Base-by-base conservation (phyloP, 2,797 vertebrate species). In the Falco rusticolus region DNA sequence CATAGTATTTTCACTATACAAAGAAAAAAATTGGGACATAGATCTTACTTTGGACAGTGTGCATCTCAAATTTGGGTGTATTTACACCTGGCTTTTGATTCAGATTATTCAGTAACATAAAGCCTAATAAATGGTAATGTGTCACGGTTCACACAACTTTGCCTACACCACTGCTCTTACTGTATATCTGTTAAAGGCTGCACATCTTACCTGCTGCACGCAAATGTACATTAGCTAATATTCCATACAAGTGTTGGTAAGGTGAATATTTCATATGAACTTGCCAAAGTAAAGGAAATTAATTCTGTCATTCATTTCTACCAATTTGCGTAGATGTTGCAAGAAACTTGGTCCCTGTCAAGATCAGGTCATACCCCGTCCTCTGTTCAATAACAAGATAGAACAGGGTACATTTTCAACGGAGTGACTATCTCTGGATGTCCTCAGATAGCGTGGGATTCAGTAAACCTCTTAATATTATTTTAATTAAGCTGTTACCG, bases 391-490 rank as follows among this genome's bases (percentile, higher is more conserved):
- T 16, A 56, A 60, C n/a, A 76, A 69, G 37, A 75, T 37, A 84
- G 66, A 96, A 51, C 20, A 81, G 37, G 5, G 13, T 50, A 63
- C 4, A 3, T 65, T 91, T 90, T 79, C 65, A 87, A 13, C 39
- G 13, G 47, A 88, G 34, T 48, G 33, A 43, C 33, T 64, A 34
- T 53, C 78, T 87, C 20, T 45, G 76, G 13, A 91, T 89, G 54
- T 59, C 77, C 31, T 84, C 0, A 0, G 25, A 70, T 56, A 90
- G 19, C 22, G 39, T 10, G 45, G 34, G 48, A 88, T 80, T 78
- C 74, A 87, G 71, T 85, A 86, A 95, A 86, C 41, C 61, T 96
- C 93, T 96, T 93, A 68, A 94, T 89, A 75, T 69, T 75, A 94
- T 94, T 91, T 93, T 54, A 94, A 96, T 90, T 79, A 89, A 28